Evolutionary conservation across 1,140 invertebrate species (phyloP).

Genomic region (Meloidogyne exigua): DNA sequence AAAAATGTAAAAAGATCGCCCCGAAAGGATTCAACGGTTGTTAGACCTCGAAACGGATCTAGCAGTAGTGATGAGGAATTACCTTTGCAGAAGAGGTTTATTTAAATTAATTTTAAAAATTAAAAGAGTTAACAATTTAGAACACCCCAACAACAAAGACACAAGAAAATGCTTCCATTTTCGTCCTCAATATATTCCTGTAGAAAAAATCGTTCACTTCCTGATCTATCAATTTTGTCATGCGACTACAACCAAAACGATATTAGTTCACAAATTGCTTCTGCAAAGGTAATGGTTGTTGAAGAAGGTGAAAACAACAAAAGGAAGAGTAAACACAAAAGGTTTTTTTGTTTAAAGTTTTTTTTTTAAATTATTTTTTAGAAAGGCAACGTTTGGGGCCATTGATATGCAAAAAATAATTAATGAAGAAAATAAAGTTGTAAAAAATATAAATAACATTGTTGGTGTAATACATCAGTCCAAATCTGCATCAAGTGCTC

Average conservation of each 20-base stretch:
- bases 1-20: neutral
- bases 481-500: neutral
- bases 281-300: neutral
- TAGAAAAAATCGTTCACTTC: constrained; percentile 48
- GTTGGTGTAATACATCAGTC: neutral
- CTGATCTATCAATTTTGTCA: constrained; percentile 44
- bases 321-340: neutral
- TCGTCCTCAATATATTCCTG: constrained; percentile 54
- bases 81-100: neutral
- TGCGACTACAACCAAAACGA: constrained; percentile 15
- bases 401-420: neutral
- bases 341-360: neutral
- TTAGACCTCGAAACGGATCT: neutral
- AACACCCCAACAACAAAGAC: constrained; percentile 16
- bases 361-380: neutral
- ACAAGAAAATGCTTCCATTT: constrained; percentile 44
- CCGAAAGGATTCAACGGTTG: neutral
- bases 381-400: neutral
- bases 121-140: constrained; percentile 2
- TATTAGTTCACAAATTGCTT: neutral
- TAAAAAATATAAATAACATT: neutral
- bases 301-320: neutral
- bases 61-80: constrained; percentile 10
- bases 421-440: constrained; percentile 1
- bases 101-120: neutral